Percentiles rank a stretch among this genome's conserved stretches.
These are phyloP conservation scores for Euleptes europaea DNA, from an alignment of 2,113 vertebrate genomes.

Conservation along the genomic window DNA sequence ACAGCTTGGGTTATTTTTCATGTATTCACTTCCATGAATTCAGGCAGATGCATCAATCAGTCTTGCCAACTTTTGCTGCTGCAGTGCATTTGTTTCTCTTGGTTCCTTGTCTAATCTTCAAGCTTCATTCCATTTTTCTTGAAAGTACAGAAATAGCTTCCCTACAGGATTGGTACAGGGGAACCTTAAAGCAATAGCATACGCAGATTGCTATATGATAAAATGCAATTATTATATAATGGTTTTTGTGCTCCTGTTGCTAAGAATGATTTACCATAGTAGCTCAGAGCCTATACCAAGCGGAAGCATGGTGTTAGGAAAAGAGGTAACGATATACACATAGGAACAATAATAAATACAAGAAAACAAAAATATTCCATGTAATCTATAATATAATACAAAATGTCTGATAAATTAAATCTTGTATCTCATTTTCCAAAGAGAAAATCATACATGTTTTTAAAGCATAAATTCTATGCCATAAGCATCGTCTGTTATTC, in stretches of 20 bases:
- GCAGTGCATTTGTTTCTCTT: background rate
- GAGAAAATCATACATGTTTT: background rate
- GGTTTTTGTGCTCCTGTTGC: background rate
- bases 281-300: too few relatives aligned
- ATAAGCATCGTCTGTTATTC: too few relatives aligned
- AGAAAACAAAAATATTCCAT: constrained; percentile 18
- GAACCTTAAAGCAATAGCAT: background rate
- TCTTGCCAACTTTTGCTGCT: constrained; percentile 37
- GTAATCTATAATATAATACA: constrained; percentile 36
- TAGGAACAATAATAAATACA: background rate
- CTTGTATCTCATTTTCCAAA: constrained; percentile 31
- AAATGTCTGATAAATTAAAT: constrained; percentile 38
- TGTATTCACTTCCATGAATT: constrained; percentile 3
- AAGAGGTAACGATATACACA: too few relatives aligned
- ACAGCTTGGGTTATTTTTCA: constrained; percentile 44
- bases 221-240: background rate
- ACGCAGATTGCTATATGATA: background rate
- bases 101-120: background rate
- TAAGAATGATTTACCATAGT: background rate
- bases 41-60: constrained; percentile 39
- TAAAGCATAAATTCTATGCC: too few relatives aligned
- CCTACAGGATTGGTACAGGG: background rate
- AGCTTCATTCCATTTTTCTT: constrained; percentile 17
- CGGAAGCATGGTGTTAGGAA: too few relatives aligned
- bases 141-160: background rate